Conservation (phyloP, 2,113 vertebrate genomes). For the Sapayoa aenigma region DNA sequence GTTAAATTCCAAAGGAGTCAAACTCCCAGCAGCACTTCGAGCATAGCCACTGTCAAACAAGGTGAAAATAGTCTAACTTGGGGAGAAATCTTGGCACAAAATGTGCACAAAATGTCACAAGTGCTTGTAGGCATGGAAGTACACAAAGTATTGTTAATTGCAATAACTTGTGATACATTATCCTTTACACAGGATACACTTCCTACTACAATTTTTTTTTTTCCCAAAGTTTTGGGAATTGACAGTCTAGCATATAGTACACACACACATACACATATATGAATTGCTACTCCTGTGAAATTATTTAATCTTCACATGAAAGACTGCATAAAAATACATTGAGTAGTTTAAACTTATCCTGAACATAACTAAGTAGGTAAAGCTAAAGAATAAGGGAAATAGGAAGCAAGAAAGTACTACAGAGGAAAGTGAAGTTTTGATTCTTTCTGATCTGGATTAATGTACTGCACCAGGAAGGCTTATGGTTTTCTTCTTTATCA, state of each 20-base stretch:
- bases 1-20: neutral
- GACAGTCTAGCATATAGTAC: neutral
- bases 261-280: too few relatives aligned
- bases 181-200: neutral
- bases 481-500: neutral
- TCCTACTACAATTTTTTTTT: neutral
- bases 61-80: neutral
- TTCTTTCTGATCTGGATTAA: neutral
- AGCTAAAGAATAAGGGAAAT: neutral
- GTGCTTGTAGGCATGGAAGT: neutral
- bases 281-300: neutral
- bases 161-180: neutral
- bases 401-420: neutral
- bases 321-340: neutral
- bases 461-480: neutral
- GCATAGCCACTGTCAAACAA: neutral
- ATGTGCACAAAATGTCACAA: neutral
- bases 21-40: neutral
- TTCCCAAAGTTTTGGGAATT: neutral
- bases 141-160: neutral
- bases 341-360: neutral
- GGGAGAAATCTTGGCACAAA: neutral
- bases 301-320: neutral
- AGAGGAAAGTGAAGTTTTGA: neutral
- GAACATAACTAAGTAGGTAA: neutral